These are phyloP conservation scores for Edolisoma coerulescens DNA, from an alignment of 2,113 vertebrate species.

Conservation along the genomic window DNA sequence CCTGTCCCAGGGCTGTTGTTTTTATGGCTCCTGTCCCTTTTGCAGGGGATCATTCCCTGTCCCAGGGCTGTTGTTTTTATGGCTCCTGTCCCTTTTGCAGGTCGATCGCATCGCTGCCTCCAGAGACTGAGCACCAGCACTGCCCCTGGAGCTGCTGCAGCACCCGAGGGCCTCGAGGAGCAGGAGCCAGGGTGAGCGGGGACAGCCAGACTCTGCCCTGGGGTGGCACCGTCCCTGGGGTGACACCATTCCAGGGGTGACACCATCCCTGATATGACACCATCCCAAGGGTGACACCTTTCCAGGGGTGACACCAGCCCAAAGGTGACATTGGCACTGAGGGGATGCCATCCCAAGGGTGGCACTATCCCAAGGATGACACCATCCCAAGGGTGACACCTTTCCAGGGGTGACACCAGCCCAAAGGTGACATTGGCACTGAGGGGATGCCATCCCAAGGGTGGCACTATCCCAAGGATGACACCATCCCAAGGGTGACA, in stretches of 20 bases:
- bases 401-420: background rate
- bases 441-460: fast-evolving
- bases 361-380: background rate
- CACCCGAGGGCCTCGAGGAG: background rate
- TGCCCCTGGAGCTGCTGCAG: background rate
- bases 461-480: background rate
- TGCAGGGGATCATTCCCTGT: background rate
- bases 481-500: background rate
- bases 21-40: too few species aligned
- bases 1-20: background rate
- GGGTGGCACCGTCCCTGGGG: background rate
- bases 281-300: background rate
- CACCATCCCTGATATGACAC: background rate
- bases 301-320: too few species aligned
- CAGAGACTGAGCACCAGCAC: background rate
- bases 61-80: background rate
- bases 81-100: conserved; percentile 27
- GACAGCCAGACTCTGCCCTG: background rate
- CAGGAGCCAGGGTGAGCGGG: background rate
- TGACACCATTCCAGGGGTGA: background rate
- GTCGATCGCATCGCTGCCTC: conserved; percentile 19
- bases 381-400: fast-evolving
- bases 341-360: background rate
- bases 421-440: too few species aligned
- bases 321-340: too few species aligned